Conservation (phyloP, 2,888 invertebrate species). For the Frankliniella intonsa region DNA sequence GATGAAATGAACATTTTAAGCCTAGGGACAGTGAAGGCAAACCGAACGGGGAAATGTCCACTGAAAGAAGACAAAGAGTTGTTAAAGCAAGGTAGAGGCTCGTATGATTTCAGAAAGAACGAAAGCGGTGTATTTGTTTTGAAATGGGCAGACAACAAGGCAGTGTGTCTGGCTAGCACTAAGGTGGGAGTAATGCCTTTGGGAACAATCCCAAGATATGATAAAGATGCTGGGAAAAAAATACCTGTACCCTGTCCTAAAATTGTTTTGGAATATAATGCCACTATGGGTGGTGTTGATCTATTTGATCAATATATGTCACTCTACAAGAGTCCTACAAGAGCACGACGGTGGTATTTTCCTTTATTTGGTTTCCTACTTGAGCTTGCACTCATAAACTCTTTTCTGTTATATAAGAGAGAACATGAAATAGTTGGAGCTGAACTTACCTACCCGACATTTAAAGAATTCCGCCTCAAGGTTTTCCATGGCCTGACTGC, state of each 20-base stretch:
- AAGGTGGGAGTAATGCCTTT: background rate
- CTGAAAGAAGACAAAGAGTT: background rate
- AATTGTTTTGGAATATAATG: background rate
- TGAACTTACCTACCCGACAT: background rate
- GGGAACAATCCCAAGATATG: background rate
- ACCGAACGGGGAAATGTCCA: background rate
- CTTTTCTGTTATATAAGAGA: background rate
- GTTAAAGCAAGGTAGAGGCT: background rate
- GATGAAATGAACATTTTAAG: background rate
- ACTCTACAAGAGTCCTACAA: background rate
- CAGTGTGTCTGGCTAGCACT: background rate
- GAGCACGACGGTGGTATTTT: background rate
- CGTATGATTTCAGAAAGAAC: background rate
- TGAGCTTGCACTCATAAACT: background rate
- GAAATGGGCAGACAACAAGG: background rate
- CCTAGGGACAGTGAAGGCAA: background rate
- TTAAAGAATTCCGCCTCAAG: background rate
- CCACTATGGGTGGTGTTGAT: background rate
- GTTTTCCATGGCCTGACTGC: background rate
- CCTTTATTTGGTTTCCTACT: background rate
- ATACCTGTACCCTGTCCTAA: background rate
- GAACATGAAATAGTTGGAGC: background rate
- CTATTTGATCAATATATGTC: background rate
- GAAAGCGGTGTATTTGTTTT: background rate
- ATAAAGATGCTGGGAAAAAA: background rate